Evolutionary conservation across 37 sponge, comb jelly and placozoan species (phyloP).

Genomic region (Spongia lamella): DNA sequence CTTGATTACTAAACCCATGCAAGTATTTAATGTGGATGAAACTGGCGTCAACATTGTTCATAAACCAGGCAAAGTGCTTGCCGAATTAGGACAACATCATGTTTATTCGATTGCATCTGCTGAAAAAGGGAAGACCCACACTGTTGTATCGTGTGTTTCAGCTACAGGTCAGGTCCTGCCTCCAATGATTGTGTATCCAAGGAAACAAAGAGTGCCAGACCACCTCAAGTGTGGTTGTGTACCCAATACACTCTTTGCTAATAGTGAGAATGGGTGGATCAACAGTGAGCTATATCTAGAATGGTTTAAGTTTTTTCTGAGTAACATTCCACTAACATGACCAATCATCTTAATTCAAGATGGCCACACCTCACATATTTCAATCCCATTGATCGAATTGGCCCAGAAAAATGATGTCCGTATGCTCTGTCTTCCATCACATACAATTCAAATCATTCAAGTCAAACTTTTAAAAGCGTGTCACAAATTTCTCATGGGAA

Average conservation of each 20-base stretch:
- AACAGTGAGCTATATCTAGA: constrained; percentile 12
- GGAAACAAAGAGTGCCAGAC: constrained; percentile 33
- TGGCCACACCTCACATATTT: constrained; percentile 53
- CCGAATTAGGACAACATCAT: constrained; percentile 7
- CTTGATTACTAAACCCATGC: constrained; percentile 40
- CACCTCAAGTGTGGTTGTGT: constrained; percentile 16
- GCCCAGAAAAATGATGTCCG: constrained; percentile 48
- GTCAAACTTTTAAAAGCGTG: constrained; percentile 37
- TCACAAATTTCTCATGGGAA: constrained; percentile 10
- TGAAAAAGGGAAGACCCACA: constrained; percentile 48
- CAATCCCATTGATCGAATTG: constrained; percentile 51
- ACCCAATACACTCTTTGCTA: constrained; percentile 29
- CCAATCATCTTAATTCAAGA: constrained; percentile 43
- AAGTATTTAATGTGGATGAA: constrained; percentile 42
- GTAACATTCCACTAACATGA: constrained; percentile 16
- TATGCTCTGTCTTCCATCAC: constrained; percentile 50
- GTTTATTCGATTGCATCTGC: constrained; percentile 39
- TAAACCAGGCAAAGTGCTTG: constrained; percentile 25
- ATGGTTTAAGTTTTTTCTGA: constrained; percentile 51
- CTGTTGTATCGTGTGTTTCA: constrained; percentile 41
- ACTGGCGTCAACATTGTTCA: constrained; percentile 33
- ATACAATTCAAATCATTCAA: constrained; percentile 32
- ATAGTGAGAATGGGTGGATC: constrained; percentile 55
- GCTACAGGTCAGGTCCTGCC: constrained; percentile 43
- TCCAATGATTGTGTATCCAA: constrained; percentile 50